Conservation (phyloP, 2,113 vertebrate species). For the Dasyprocta punctata region DNA sequence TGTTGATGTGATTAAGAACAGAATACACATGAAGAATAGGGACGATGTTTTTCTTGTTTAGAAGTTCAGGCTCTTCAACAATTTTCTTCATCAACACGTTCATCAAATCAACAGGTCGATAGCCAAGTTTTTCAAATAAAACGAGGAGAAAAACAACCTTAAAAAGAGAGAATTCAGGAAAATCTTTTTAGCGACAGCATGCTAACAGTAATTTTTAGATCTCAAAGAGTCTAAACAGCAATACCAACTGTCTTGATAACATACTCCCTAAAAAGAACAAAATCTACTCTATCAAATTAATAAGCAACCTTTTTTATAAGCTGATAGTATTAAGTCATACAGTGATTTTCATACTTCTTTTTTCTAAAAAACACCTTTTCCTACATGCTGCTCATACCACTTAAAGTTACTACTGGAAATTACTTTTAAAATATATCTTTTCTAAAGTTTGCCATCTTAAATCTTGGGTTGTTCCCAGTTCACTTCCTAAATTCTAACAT, state of each 20-base stretch:
- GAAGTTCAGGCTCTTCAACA: conserved; percentile 81
- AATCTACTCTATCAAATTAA: conserved; percentile 14
- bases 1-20: conserved; percentile 87
- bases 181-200: neutral
- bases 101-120: conserved; percentile 89
- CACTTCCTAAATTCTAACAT: neutral
- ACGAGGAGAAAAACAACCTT: conserved; percentile 90
- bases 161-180: conserved; percentile 60
- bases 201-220: neutral
- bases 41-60: conserved; percentile 87
- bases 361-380: conserved; percentile 50
- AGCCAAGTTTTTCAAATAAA: conserved; percentile 86
- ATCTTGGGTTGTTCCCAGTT: neutral
- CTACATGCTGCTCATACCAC: neutral
- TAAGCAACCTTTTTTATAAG: conserved; percentile 30
- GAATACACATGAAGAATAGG: conserved; percentile 89
- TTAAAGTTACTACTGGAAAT: no score
- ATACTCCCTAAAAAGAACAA: conserved; percentile 38
- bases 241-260: neutral
- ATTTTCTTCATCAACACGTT: conserved; percentile 88
- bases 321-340: neutral
- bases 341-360: neutral
- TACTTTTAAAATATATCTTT: neutral
- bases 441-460: neutral
- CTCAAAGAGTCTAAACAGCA: conserved; percentile 20